phyloP scores from a whole-genome alignment of 2,888 invertebrate genomes.

The Oxycera nigricornis region DNA sequence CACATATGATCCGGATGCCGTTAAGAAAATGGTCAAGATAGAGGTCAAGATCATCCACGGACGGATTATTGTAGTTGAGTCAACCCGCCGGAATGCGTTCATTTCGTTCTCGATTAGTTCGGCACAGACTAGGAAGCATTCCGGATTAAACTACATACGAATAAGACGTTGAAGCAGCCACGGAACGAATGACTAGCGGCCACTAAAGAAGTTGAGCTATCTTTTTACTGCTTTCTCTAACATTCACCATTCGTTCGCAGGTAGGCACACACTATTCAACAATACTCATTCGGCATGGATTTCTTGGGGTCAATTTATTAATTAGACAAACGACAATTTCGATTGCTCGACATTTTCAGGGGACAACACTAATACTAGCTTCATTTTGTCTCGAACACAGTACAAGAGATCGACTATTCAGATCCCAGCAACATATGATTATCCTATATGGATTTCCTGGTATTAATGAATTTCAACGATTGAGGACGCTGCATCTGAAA shows the following conservation, averaged over 20 bases:
- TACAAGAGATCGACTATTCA: too few relatives aligned
- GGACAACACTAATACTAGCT: too few relatives aligned
- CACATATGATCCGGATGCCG: background rate
- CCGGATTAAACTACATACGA: background rate
- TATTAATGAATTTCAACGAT: too few relatives aligned
- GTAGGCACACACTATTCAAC: background rate
- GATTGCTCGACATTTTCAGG: too few relatives aligned
- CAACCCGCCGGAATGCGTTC: slow-evolving; percentile 4
- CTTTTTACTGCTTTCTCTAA: slow-evolving; percentile 16
- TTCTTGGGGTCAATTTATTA: too few relatives aligned
- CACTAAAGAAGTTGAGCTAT: background rate
- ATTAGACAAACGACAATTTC: too few relatives aligned
- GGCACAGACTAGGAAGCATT: background rate
- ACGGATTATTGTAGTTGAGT: background rate
- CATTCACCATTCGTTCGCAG: background rate
- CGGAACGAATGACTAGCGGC: background rate
- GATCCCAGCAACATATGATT: too few relatives aligned
- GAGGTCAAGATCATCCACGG: background rate
- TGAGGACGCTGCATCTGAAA: too few relatives aligned
- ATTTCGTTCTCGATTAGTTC: slow-evolving; percentile 11
- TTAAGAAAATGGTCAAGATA: slow-evolving; percentile 3
- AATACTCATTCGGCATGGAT: background rate
- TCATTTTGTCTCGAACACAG: too few relatives aligned
- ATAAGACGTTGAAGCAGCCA: slow-evolving; percentile 2
- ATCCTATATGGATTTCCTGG: too few relatives aligned